Conservation (phyloP, 2,888 invertebrate species). For the Spilosoma lubricipeda region DNA sequence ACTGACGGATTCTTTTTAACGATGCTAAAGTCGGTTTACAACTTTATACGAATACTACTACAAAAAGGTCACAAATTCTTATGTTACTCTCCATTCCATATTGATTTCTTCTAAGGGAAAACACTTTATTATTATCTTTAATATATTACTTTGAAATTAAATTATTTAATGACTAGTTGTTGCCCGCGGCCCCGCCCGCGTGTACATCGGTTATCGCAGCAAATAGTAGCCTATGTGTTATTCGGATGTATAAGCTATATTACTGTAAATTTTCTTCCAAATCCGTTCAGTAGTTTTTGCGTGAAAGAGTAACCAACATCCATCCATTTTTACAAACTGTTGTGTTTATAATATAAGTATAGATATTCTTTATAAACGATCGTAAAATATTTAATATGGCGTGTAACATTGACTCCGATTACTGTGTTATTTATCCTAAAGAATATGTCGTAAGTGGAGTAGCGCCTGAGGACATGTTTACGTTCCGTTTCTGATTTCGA, state of each 20-base stretch:
- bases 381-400: not conserved
- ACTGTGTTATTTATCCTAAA: slow-evolving; percentile 46
- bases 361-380: slow-evolving; percentile 3
- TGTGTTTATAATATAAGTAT: too few relatives aligned
- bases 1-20: slow-evolving; percentile 11
- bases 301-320: too few relatives aligned
- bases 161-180: not conserved
- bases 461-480: slow-evolving; percentile 55
- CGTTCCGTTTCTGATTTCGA: slow-evolving; percentile 58
- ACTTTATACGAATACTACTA: not conserved
- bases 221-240: too few relatives aligned
- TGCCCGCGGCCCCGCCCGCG: too few relatives aligned
- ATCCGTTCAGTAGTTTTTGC: too few relatives aligned
- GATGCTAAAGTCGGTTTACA: slow-evolving; percentile 13
- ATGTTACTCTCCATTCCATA: not conserved
- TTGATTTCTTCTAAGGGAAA: not conserved
- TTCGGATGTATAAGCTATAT: too few relatives aligned
- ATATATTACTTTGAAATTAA: not conserved
- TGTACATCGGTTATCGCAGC: too few relatives aligned
- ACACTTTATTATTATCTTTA: too few relatives aligned
- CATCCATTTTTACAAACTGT: too few relatives aligned
- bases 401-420: slow-evolving; percentile 6
- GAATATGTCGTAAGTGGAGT: slow-evolving; percentile 56
- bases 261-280: too few relatives aligned
- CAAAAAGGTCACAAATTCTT: slow-evolving; percentile 1